Evolutionary conservation across 2,113 vertebrate species (phyloP), one percentile per base, ranked within the genome.

Genomic region (Prinia subflava): DNA sequence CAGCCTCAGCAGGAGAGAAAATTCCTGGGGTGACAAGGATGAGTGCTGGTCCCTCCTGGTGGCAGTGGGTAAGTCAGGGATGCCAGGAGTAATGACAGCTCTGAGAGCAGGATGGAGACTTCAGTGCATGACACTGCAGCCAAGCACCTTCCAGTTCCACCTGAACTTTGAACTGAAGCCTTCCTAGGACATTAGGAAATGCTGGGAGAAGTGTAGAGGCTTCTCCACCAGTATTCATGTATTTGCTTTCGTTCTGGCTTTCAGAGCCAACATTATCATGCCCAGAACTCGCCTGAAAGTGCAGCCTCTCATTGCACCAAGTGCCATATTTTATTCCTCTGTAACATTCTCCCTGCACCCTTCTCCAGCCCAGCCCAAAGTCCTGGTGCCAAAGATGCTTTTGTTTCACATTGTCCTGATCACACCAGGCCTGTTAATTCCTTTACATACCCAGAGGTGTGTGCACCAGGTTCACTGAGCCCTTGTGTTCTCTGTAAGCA

Each of bases 91-190:
- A 15, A 23, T 52, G 63, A 21, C 57, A 46, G 14, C 57, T 52
- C 44, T 35, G 47, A 60, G 31, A 44, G 39, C 49, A 57, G 65
- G 52, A 62, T 0, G 1, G 56, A 84, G 28, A 47, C 49, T 7
- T 2, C 57, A 59, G 46, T 28, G 0, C 1, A 0, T 2, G 1
- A 23, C 41, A 33, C 27, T 4, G 4, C 52, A 74, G 87, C 55
- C 1, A 2, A 74, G 13, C 52, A 35, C 24, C 11, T 83, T 71
- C 37, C 47, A 75, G 31, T n/a, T 87, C 35, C 14, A 6, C 39
- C 17, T 75, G 13, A 62, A 53, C 57, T 82, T 39, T 75, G 27
- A 78, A 15, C 35, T 13, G 47, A 75, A 87, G 27, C 25, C 55
- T 84, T 77, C 50, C 41, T 46, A 67, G 31, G 28, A 30, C 12